Conservation (phyloP, 2,797 vertebrate genomes). For the Poecilia velifera region DNA sequence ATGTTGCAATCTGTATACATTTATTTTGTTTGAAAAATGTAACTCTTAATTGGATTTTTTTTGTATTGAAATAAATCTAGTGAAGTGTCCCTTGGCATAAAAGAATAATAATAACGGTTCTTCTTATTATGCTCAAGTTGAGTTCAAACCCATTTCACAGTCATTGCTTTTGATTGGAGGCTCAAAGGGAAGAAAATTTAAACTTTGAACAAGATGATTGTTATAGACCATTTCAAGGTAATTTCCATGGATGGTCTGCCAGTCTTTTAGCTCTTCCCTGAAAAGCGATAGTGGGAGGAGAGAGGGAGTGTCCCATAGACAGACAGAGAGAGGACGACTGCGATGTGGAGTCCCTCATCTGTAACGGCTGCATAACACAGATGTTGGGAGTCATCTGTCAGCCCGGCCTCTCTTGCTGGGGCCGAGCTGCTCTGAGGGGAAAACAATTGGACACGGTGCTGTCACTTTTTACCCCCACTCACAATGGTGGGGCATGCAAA, state of each 20-base stretch:
- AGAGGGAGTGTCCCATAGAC: conserved; percentile 73
- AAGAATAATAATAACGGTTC: background rate
- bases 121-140: conserved; percentile 28
- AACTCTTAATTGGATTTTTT: background rate
- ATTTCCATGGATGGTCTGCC: conserved; percentile 79
- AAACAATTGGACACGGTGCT: conserved; percentile 99
- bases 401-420: conserved; percentile 94
- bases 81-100: background rate
- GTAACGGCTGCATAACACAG: conserved; percentile 99
- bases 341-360: conserved; percentile 90
- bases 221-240: conserved; percentile 76
- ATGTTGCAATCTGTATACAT: background rate
- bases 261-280: conserved; percentile 60
- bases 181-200: conserved; percentile 60
- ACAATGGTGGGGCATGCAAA: conserved; percentile 99
- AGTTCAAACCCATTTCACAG: conserved; percentile 58
- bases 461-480: conserved; percentile 97
- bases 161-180: conserved; percentile 67
- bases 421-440: conserved; percentile 94
- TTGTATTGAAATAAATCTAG: background rate
- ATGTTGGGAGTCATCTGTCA: conserved; percentile 99
- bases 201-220: conserved; percentile 71
- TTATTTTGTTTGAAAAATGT: background rate
- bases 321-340: conserved; percentile 70
- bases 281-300: conserved; percentile 70